Conservation (phyloP, 2,113 vertebrate genomes). For the Scatophagus argus region DNA sequence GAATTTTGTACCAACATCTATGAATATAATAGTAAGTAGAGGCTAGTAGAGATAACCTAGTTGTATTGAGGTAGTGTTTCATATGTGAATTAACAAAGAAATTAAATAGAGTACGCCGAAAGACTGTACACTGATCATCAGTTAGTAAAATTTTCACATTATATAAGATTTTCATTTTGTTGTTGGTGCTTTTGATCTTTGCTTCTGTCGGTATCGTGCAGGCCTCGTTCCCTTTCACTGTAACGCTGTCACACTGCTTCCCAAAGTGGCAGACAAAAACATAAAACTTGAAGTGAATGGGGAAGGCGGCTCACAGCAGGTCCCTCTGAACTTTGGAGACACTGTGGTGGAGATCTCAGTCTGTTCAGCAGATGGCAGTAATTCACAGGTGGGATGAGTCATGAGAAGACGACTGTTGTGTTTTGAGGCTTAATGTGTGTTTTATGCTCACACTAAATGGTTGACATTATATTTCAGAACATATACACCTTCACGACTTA, state of each 20-base stretch:
- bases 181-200: not conserved
- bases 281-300: conserved; percentile 67
- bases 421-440: not conserved
- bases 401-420: not conserved
- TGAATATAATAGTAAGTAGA: conserved; percentile 73
- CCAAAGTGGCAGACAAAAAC: conserved; percentile 60
- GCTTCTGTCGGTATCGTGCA: conserved; percentile 9
- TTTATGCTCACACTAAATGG: not conserved
- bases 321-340: conserved; percentile 69
- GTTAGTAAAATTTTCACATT: not conserved
- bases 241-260: conserved; percentile 50
- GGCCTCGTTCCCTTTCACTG: conserved; percentile 67
- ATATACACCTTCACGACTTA: not conserved
- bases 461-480: not conserved
- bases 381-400: conserved; percentile 68
- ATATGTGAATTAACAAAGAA: not conserved
- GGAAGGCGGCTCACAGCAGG: conserved; percentile 16
- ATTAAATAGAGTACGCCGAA: too few relatives aligned
- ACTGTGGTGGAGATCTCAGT: conserved; percentile 72
- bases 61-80: not conserved
- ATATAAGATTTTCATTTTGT: not conserved
- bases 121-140: too few relatives aligned
- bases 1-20: conserved; percentile 57
- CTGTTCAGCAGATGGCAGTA: conserved; percentile 81
- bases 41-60: not conserved